Percentiles rank a stretch among this genome's conserved stretches.
These are phyloP conservation scores for Apeira syringaria DNA, from an alignment of 2,888 invertebrate species.

Conservation along the genomic window DNA sequence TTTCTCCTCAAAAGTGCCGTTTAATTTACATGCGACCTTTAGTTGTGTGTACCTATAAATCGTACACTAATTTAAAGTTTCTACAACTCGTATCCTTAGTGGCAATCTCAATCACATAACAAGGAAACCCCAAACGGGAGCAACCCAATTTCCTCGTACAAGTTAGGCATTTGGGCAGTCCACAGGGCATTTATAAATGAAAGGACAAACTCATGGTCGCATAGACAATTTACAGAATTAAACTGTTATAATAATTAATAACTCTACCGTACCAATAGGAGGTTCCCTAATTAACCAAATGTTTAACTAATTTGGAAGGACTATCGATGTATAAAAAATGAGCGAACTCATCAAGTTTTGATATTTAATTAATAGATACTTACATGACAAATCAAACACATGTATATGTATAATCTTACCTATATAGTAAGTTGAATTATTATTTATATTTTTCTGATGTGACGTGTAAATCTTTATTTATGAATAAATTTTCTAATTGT, in stretches of 20 bases:
- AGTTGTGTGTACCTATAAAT: conserved; percentile 30
- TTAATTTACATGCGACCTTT: too few relatives aligned
- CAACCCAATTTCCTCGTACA: conserved; percentile 77
- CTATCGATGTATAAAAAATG: too few relatives aligned
- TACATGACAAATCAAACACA: too few relatives aligned
- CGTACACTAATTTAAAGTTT: conserved; percentile 37
- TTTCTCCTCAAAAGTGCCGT: too few relatives aligned
- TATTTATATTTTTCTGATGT: too few relatives aligned
- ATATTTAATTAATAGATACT: too few relatives aligned
- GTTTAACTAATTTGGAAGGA: too few relatives aligned
- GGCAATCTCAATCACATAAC: conserved; percentile 72
- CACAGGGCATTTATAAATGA: conserved; percentile 71
- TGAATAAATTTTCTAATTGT: too few relatives aligned
- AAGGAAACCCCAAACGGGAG: conserved; percentile 65
- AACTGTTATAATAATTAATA: conserved; percentile 5
- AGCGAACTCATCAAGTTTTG: too few relatives aligned
- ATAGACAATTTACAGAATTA: conserved; percentile 61
- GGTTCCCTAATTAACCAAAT: conserved; percentile 14
- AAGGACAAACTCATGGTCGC: conserved; percentile 65
- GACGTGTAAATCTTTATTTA: too few relatives aligned
- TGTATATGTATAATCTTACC: too few relatives aligned
- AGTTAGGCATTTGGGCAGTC: conserved; percentile 72
- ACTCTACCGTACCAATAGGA: neutral
- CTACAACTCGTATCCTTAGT: conserved; percentile 43
- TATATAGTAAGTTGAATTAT: too few relatives aligned